Evolutionary conservation across 2,888 invertebrate genomes (phyloP), one percentile per base, ranked within the genome.

Genomic region (Tholera decimalis): DNA sequence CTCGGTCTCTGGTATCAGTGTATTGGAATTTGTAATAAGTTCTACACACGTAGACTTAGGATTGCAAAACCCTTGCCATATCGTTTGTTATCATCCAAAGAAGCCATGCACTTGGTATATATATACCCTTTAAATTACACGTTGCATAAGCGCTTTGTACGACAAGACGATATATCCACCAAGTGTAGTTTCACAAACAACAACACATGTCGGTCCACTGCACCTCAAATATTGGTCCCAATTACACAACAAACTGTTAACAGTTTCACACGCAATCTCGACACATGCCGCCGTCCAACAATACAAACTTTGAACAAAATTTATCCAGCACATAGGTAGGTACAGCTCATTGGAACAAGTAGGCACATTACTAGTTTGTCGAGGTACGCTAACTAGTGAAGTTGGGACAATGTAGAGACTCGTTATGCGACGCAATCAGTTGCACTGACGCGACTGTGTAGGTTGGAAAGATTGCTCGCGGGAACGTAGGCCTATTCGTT

Each of bases 391-490:
- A 61, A 56, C 62, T 44, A 39, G 57, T 58, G 50, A 64, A 73
- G 73, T 73, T 73, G 35, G 70, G 28, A 37, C 46, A 30, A 20
- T 43, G 49, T 63, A 57, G 50, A 44, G 49, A 72, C 26, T 73
- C 73, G 64, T 73, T 72, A 55, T 35, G 55, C 35, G 73, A 72
- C 73, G 73, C 73, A 73, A 73, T 73, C 73, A 73, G 73, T 47
- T 56, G 78, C 54, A 39, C 35, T 47, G 72, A 55, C 56, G 56
- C 44, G 11, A 57, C 24, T 37, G 20, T 30, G 33, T 35, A 63
- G 55, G 15, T 57, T 15, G 39, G 41, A 55, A 73, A 63, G 63
- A 73, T 62, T 73, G 72, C 72, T 47, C 49, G 63, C 72, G 72
- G 73, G 43, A 43, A 58, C 50, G 18, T 53, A 3, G 44, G 43